phyloP scores from a whole-genome alignment of 1,140 invertebrate species.

The Drosophila nasuta region DNA sequence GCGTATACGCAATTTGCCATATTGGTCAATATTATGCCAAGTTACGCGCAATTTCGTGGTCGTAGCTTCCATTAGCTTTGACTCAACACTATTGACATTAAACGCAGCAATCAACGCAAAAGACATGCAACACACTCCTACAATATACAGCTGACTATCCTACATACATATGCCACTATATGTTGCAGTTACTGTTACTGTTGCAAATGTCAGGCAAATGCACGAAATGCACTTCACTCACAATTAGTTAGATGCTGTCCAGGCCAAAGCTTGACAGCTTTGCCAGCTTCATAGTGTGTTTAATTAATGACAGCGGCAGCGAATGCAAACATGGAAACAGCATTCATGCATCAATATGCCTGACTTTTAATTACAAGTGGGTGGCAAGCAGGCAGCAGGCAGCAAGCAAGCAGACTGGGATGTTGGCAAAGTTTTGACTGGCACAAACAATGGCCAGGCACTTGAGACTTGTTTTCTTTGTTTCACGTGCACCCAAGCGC shows the following conservation, averaged over 20 bases:
- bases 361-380: slow-evolving; percentile 54
- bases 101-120: neutral
- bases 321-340: slow-evolving; percentile 36
- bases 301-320: slow-evolving; percentile 22
- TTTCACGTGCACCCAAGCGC: slow-evolving; percentile 46
- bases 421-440: slow-evolving; percentile 57
- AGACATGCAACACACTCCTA: neutral
- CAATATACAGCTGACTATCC: neutral
- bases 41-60: slow-evolving; percentile 79
- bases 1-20: slow-evolving; percentile 76
- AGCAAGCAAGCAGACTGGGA: neutral
- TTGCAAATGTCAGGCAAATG: slow-evolving; percentile 19
- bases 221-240: slow-evolving; percentile 5
- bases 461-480: slow-evolving; percentile 81
- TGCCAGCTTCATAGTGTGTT: neutral
- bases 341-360: slow-evolving; percentile 32
- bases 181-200: neutral
- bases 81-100: slow-evolving; percentile 29
- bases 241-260: slow-evolving; percentile 16
- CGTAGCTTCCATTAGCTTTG: slow-evolving; percentile 65
- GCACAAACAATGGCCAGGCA: slow-evolving; percentile 71
- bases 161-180: neutral
- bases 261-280: neutral
- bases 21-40: slow-evolving; percentile 79
- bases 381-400: slow-evolving; percentile 4